Evolutionary conservation across 2,888 invertebrate species (phyloP), one percentile per base, ranked within the genome.

Genomic region (Meteorus cinctellus): DNA sequence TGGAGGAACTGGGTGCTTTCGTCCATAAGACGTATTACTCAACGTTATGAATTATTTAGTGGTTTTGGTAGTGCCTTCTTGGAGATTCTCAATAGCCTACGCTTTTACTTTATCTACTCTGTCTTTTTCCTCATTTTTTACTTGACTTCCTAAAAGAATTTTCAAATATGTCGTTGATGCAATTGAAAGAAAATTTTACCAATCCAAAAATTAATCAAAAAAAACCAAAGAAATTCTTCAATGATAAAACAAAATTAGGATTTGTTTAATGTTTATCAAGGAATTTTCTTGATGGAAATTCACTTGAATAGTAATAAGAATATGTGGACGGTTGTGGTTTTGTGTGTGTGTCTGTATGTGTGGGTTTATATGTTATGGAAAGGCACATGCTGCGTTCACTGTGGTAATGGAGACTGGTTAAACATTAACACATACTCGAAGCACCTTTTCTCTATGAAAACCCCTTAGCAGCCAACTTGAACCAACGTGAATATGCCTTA

Each of bases 371-470:
- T 55, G 19, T n/a, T 41, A n/a, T 48, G 6, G 3, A n/a, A 19
- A 55, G n/a, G 55, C 55, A 55, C 55, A 55, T 55, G 55, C 55
- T 55, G 19, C n/a, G 82, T 55, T 78, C 74, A 76, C 81, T 75
- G 79, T 78, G 81, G 88, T 89, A 89, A 89, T 89, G 89, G 88
- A 88, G 86, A 84, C 87, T 89, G 83, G 86, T 89, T 88, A 89
- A 89, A 89, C 89, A 89, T 89, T 89, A 89, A 82, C 86, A 87
- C 55, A 55, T 19, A 55, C 19, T n/a, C 55, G 19, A 19, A 55
- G 55, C 63, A 29, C 63, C 34, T 62, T 73, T 63, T 65, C 55
- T 24, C 55, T 69, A 36, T 68, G 45, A 55, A 86, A 86, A 86
- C 87, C 87, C 87, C 84, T 85, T 86, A 83, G 66, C 31, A 48